Evolutionary conservation across 2,113 vertebrate genomes (phyloP), one percentile per base, ranked within the genome.

Genomic region (Siniperca chuatsi): DNA sequence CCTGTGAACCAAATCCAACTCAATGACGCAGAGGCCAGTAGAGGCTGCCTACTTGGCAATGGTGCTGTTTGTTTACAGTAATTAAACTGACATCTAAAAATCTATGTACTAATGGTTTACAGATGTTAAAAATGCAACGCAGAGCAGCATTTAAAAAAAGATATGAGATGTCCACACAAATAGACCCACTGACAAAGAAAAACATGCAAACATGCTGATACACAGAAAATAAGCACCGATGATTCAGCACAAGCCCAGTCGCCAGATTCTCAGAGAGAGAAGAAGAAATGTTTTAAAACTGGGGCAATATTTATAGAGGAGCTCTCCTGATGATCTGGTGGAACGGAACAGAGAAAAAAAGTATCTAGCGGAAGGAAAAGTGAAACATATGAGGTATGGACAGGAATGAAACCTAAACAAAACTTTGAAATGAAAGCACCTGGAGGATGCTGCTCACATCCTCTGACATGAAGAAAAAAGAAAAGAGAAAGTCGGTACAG

Each of bases 231-330:
- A 35, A 81, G 80, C 23, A 7, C 74, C 73, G 79, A 87, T 89
- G 89, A 94, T 92, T 90, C 90, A 95, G 89, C 90, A 79, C 62
- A 48, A 79, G 67, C 44, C 16, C n/a, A 66, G 73, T 46, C 0
- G 42, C 64, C 21, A 48, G 23, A 50, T 79, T 79, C 72, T 65
- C 79, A 60, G 60, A 37, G 44, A 70, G 66, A 87, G 9, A 77
- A 66, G 4, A 87, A 0, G 37, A 68, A 57, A 46, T 4, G 12
- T 29, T 29, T 29, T 29, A 72, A 87, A 94, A 92, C 57, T 95
- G 92, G 92, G 92, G 42, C 88, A 89, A 88, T 94, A 95, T 95
- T 95, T 94, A 93, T 93, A 94, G 93, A 93, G 83, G 67, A 88
- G 79, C 81, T 82, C 66, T 81, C 35, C 78, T 75, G 76, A 80